These are phyloP conservation scores for Pontoporia blainvillei DNA, from an alignment of 2,113 vertebrate genomes.

Conservation along the genomic window DNA sequence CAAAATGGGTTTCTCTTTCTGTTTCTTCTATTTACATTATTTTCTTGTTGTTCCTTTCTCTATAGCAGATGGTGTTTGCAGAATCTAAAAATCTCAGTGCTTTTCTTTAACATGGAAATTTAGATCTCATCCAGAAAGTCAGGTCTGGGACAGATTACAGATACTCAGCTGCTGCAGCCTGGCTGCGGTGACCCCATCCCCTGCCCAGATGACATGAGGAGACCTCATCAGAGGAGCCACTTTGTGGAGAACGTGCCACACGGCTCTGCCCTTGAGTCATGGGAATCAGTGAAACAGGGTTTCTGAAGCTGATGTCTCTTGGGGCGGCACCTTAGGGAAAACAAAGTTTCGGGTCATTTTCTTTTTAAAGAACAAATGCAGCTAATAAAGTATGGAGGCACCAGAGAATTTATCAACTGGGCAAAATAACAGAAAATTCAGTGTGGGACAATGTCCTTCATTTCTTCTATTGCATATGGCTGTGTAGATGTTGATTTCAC, in stretches of 20 bases:
- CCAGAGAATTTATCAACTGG: background rate
- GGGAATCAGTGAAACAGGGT: constrained; percentile 37
- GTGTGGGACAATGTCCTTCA: background rate
- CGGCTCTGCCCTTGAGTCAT: constrained; percentile 53
- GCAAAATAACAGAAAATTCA: background rate
- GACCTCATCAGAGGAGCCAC: constrained; percentile 7
- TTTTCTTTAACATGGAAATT: constrained; percentile 54
- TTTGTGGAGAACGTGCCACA: constrained; percentile 59
- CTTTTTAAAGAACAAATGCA: constrained; percentile 52
- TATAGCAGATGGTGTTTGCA: background rate
- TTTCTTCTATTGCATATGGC: background rate
- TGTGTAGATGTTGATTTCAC: background rate
- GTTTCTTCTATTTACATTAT: background rate
- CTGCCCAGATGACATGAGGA: constrained; percentile 5
- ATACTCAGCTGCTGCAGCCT: background rate
- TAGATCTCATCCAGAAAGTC: constrained; percentile 44
- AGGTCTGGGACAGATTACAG: constrained; percentile 24
- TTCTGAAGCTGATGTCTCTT: constrained; percentile 28
- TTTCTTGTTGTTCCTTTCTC: background rate
- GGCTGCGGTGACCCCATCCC: background rate
- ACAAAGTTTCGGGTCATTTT: background rate
- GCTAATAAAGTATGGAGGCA: background rate
- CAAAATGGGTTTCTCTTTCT: background rate
- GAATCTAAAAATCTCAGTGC: background rate
- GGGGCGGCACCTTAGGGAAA: background rate